Evolutionary conservation across 2,113 vertebrate species (phyloP).

Genomic region (Gasterosteus aculeatus): DNA sequence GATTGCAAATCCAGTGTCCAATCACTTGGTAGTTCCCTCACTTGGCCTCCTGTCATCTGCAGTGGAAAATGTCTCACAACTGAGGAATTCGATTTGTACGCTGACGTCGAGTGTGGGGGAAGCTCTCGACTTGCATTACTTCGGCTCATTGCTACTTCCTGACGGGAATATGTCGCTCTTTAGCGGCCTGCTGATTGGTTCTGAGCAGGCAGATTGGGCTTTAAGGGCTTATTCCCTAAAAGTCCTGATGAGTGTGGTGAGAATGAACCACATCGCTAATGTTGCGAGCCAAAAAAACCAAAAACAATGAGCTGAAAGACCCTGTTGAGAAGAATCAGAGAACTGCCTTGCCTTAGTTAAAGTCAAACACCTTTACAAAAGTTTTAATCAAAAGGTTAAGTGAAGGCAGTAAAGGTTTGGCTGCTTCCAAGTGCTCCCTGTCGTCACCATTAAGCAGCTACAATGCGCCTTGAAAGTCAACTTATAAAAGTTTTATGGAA

Average conservation of each 20-base stretch:
- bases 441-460: slow-evolving; percentile 88
- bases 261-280: neutral
- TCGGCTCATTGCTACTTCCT: neutral
- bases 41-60: neutral
- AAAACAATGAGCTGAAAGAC: neutral
- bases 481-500: slow-evolving; percentile 96
- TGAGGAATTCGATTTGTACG: neutral
- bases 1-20: too few relatives aligned
- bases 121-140: neutral
- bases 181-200: neutral
- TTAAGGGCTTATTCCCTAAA: neutral
- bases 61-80: neutral
- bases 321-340: neutral
- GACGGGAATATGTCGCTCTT: neutral
- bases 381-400: slow-evolving; percentile 73
- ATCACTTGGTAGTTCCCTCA: neutral
- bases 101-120: neutral
- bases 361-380: too few relatives aligned
- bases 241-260: neutral
- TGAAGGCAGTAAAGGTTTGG: slow-evolving; percentile 87
- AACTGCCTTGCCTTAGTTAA: neutral
- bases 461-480: slow-evolving; percentile 89
- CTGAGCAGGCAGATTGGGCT: neutral
- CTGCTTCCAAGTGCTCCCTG: slow-evolving; percentile 84
- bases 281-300: too few relatives aligned